Conservation (phyloP, 2,888 invertebrate genomes). For the Synanthedon andrenaeformis region DNA sequence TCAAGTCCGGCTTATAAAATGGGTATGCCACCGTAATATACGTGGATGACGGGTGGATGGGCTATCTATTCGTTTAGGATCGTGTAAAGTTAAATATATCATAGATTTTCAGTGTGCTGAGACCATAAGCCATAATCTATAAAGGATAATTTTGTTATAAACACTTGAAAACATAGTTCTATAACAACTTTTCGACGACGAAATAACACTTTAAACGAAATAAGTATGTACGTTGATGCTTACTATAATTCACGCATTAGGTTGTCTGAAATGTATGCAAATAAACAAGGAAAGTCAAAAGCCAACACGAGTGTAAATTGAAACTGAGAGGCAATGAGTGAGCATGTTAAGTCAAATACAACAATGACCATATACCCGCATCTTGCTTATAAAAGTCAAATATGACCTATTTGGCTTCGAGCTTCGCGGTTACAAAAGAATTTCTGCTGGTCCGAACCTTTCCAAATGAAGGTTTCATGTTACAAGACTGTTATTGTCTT, state of each 20-base stretch:
- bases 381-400: background rate
- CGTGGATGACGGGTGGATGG: conserved; percentile 10
- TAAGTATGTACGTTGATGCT: too few relatives aligned
- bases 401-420: background rate
- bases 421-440: background rate
- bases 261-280: background rate
- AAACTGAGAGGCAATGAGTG: background rate
- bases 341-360: background rate
- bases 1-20: too few relatives aligned
- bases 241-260: too few relatives aligned
- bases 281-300: background rate
- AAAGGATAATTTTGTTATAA: too few relatives aligned
- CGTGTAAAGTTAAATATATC: too few relatives aligned
- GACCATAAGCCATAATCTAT: too few relatives aligned
- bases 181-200: too few relatives aligned
- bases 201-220: too few relatives aligned
- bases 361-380: background rate
- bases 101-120: too few relatives aligned
- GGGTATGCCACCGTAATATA: too few relatives aligned
- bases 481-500: background rate
- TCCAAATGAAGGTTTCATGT: background rate
- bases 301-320: background rate
- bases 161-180: too few relatives aligned
- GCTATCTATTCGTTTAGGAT: too few relatives aligned
- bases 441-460: background rate